phyloP scores from a whole-genome alignment of 2,888 invertebrate genomes.

The Phyllotreta striolata region DNA sequence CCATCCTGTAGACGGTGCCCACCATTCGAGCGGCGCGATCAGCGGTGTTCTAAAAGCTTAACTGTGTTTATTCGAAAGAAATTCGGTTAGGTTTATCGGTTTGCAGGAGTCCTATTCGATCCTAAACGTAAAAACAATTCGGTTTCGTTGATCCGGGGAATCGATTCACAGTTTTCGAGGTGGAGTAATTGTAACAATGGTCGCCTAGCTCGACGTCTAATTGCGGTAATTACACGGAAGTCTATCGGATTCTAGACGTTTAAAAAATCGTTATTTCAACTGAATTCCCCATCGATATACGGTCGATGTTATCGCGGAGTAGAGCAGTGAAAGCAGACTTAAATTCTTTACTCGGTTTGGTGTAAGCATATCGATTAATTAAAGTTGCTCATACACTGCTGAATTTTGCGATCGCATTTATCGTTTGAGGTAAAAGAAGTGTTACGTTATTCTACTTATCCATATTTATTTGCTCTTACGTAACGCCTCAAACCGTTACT shows the following conservation, averaged over 20 bases:
- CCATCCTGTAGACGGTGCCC: slow-evolving; percentile 79
- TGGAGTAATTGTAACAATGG: too few relatives aligned
- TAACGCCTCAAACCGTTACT: too few relatives aligned
- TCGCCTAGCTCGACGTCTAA: too few relatives aligned
- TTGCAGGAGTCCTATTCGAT: background rate
- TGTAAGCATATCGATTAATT: slow-evolving; percentile 23
- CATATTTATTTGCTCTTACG: background rate
- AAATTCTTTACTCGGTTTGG: slow-evolving; percentile 27
- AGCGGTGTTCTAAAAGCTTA: slow-evolving; percentile 73
- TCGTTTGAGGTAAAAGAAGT: background rate
- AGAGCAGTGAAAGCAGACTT: slow-evolving; percentile 33
- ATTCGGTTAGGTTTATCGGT: background rate
- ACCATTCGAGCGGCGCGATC: slow-evolving; percentile 83
- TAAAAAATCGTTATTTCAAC: slow-evolving; percentile 29
- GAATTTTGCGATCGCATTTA: background rate
- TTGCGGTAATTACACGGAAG: slow-evolving; percentile 1
- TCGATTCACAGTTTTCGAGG: too few relatives aligned
- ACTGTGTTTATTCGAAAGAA: slow-evolving; percentile 31
- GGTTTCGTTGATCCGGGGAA: too few relatives aligned
- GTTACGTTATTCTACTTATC: background rate
- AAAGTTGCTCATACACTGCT: slow-evolving; percentile 31
- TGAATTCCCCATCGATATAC: slow-evolving; percentile 32
- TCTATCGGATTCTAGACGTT: background rate
- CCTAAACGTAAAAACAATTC: background rate
- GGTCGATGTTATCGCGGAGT: slow-evolving; percentile 12